phyloP scores from a whole-genome alignment of 1,140 invertebrate species.

The Pseudachorutes palmiensis region DNA sequence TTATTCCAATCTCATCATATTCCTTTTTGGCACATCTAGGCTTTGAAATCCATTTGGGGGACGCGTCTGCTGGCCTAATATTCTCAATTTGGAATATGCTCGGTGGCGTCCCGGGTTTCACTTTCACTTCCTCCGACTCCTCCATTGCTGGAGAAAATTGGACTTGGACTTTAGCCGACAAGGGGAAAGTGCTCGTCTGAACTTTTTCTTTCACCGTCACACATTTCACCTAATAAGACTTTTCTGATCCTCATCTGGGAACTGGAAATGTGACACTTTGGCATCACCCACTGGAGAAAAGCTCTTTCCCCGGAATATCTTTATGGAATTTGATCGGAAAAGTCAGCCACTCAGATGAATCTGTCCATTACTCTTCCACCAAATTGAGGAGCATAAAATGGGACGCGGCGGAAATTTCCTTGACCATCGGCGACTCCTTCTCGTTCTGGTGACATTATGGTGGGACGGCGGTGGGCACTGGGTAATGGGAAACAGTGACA shows the following conservation, averaged over 20 bases:
- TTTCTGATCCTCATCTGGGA: not conserved
- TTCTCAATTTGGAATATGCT: too few species aligned
- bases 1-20: too few species aligned
- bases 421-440: too few species aligned
- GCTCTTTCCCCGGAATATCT: not conserved
- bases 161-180: not conserved
- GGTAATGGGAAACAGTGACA: constrained; percentile 14
- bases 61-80: too few species aligned
- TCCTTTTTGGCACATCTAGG: too few species aligned
- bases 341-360: not conserved
- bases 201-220: not conserved
- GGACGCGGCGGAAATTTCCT: constrained; percentile 10
- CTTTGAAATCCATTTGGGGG: too few species aligned
- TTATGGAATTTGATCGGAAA: not conserved
- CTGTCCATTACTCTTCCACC: not conserved
- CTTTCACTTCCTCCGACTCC: not conserved
- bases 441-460: constrained; percentile 20
- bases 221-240: not conserved
- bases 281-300: not conserved
- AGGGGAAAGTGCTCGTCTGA: not conserved
- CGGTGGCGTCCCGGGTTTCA: not conserved
- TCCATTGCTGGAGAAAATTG: not conserved
- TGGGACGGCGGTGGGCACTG: constrained; percentile 1
- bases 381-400: not conserved
- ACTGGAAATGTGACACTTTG: not conserved